Evolutionary conservation across 1,140 invertebrate species (phyloP), one percentile per base, ranked within the genome.

Genomic region (Lasaia peninsularis): DNA sequence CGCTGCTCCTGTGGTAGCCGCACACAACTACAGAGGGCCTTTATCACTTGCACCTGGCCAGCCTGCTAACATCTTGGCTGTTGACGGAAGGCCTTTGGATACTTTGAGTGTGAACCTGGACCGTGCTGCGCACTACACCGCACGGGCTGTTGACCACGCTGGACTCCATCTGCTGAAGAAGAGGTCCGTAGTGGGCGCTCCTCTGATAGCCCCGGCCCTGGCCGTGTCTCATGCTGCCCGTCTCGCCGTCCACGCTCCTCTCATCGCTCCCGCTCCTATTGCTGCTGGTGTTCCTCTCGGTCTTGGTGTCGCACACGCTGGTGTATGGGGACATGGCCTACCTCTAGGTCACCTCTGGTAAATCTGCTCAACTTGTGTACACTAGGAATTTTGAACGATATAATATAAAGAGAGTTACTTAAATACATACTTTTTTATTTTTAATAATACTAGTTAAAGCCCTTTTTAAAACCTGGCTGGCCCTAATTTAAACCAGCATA

Each of bases 61-160:
- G 51, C 85, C 88, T 31, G 88, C 88, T 53, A 80, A 76, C 57
- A 86, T 88, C 52, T 56, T 88, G 59, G 79, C 78, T 21, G 65
- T 73, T 56, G 86, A 89, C 54, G 85, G 86, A 66, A 85, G 86
- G 58, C 86, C 86, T 11, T 61, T 89, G 10, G 88, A 89, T 54
- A 89, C 88, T 2, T 69, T 89, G 32, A 83, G 78, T 50, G 88
- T 89, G 11, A 87, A 89, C 69, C 72, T 89, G 32, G 90, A 90
- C 59, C 73, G 86, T 57, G 80, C 90, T 52, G 75, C 82, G 31
- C 80, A 89, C 63, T 73, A 71, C 49, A 84, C 84, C 51, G 80
- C 85, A 12, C 73, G 74, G 55, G 84, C 84, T 54, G 52, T 85
- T 12, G 73, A 80, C 16, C 67, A 60, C 18, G 75, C 67, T 33